A percentile compares a stretch with the other conserved stretches of the same genome.
Conservation (phyloP, 2,113 vertebrate species). For the Seriola dumerili region DNA sequence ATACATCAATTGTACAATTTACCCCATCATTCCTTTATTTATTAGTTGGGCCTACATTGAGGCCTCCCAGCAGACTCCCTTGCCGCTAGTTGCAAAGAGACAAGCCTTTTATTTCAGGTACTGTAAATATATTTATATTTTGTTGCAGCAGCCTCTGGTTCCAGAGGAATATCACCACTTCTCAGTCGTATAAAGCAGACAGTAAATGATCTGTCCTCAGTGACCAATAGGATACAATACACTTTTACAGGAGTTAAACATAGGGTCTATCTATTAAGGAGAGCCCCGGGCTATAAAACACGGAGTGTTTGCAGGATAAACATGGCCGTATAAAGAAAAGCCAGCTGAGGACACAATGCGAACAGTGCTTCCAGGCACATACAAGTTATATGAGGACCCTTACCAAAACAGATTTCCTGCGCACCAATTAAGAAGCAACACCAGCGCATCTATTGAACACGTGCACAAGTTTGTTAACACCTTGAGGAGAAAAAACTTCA, state of each 20-base stretch:
- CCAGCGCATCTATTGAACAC: slow-evolving; percentile 13
- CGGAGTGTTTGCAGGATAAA: slow-evolving; percentile 5
- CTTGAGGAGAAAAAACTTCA: not conserved
- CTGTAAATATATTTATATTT: too few relatives aligned
- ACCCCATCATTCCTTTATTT: too few relatives aligned
- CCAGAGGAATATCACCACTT: too few relatives aligned
- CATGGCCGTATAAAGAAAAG: slow-evolving; percentile 5
- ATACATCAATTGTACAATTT: too few relatives aligned
- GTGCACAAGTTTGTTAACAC: not conserved
- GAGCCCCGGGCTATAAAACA: slow-evolving; percentile 12
- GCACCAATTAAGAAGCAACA: not conserved
- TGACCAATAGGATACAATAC: slow-evolving; percentile 8
- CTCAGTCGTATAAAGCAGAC: not conserved
- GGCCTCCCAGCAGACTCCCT: too few relatives aligned
- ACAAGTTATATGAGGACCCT: not conserved
- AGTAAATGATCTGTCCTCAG: slow-evolving; percentile 20
- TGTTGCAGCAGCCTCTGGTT: too few relatives aligned
- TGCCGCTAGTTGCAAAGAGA: too few relatives aligned
- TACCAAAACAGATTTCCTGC: not conserved
- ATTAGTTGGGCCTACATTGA: too few relatives aligned
- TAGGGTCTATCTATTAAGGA: slow-evolving; percentile 1
- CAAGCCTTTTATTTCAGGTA: too few relatives aligned
- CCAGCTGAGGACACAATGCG: not conserved
- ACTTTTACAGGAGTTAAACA: slow-evolving; percentile 18
- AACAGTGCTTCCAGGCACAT: not conserved